Conservation (phyloP, 1,140 invertebrate genomes). For the Drosophila varians region DNA sequence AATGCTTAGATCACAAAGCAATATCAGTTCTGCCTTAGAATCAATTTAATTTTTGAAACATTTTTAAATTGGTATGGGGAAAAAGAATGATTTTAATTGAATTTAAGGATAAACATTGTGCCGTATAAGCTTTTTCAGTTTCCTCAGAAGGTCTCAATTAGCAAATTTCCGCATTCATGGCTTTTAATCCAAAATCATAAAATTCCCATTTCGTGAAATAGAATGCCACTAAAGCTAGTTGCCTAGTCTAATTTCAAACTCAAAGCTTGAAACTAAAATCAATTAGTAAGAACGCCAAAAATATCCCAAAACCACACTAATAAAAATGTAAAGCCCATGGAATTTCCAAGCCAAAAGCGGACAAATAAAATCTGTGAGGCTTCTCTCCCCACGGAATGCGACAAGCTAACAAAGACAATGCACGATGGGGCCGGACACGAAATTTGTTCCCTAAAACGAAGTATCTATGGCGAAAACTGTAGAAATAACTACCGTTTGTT, state of each 20-base stretch:
- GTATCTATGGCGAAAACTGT: too few species aligned
- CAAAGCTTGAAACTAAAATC: constrained; percentile 30
- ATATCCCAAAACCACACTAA: constrained; percentile 24
- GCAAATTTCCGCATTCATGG: background rate
- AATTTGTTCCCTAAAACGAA: too few species aligned
- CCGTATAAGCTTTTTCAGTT: background rate
- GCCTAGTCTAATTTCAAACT: constrained; percentile 18
- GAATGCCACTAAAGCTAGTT: background rate
- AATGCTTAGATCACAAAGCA: too few species aligned
- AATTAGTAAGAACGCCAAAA: constrained; percentile 44
- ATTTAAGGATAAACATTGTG: background rate
- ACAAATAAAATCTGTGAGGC: constrained; percentile 27
- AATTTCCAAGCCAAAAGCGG: constrained; percentile 25
- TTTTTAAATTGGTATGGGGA: too few species aligned
- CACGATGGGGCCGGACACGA: background rate
- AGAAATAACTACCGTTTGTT: too few species aligned
- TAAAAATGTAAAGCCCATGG: constrained; percentile 45
- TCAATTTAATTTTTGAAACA: too few species aligned
- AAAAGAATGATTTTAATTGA: too few species aligned
- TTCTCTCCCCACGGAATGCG: constrained; percentile 21
- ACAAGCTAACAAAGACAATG: background rate
- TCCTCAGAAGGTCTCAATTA: background rate
- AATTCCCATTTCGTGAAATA: background rate
- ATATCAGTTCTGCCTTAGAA: too few species aligned
- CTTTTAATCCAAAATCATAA: background rate